Evolutionary conservation across 2,797 vertebrate species (phyloP), one percentile per base, ranked within the genome.

Genomic region (Sandelia bainsii): DNA sequence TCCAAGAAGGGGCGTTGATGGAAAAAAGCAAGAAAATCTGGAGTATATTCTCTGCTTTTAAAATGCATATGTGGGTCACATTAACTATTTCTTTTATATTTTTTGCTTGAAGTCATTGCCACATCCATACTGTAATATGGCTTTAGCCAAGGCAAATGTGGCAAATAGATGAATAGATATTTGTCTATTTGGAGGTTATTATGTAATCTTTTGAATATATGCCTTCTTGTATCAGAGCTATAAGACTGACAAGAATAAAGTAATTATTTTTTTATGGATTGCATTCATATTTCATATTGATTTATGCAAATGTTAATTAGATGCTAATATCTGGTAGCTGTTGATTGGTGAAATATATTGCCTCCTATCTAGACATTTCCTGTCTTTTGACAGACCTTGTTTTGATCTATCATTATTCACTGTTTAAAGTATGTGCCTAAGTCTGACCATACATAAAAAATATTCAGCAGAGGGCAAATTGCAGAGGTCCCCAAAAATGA

Each of bases 1-100:
- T 83, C 90, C 90, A 90, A 89, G 69, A 82, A 80, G 82, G 89
- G 90, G 85, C 87, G 90, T 85, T 76, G 81, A 90, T 92, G 91
- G 91, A 92, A 93, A 93, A 90, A 83, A 51, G 37, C 60, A 65
- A 64, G 68, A 65, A 59, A 67, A 72, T 67, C 60, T 67, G 46
- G 66, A 82, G 71, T 85, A 81, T 87, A 86, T 80, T 74, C 61
- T 75, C 82, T 81, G 54, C 79, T 88, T 84, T 86, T 71, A 86
- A 85, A 87, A 78, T 39, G 81, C 84, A 87, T 79, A 89, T 90
- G 83, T 89, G 74, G 85, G 84, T 91, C 85, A 87, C 77, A 81
- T 81, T 77, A 86, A 83, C 64, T 61, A 10, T 51, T 79, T 51
- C 11, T 77, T 60, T 84, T 45, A 60, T 75, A 46, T 62, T 75